These are phyloP conservation scores for Brachyopa scutellaris DNA, from an alignment of 2,888 invertebrate genomes.

Conservation along the genomic window DNA sequence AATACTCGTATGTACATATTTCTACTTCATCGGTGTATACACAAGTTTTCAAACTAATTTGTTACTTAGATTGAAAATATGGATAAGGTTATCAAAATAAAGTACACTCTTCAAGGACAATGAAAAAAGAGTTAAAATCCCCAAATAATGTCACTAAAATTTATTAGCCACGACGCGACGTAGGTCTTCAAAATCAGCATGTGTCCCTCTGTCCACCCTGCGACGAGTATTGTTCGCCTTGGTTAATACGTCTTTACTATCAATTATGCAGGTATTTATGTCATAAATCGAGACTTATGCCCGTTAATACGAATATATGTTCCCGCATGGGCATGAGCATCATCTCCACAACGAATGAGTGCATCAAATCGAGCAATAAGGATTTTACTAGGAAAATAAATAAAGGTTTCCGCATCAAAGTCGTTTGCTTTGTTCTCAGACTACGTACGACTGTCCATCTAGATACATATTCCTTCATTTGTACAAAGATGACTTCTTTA, in stretches of 20 bases:
- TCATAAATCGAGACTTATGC: conserved; percentile 58
- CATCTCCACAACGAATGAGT: conserved; percentile 18
- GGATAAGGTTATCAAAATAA: conserved; percentile 10
- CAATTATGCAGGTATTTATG: conserved; percentile 68
- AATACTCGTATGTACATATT: neutral
- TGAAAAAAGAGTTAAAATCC: conserved; percentile 37
- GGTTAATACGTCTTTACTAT: conserved; percentile 32
- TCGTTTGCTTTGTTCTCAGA: conserved; percentile 38
- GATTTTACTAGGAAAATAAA: conserved; percentile 48
- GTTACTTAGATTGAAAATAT: neutral
- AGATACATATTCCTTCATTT: conserved; percentile 3
- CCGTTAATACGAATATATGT: conserved; percentile 32
- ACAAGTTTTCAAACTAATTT: neutral
- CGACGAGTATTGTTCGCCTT: neutral
- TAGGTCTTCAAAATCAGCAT: conserved; percentile 34
- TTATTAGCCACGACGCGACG: conserved; percentile 2
- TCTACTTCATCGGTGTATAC: neutral
- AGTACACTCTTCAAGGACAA: conserved; percentile 3
- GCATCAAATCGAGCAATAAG: conserved; percentile 31
- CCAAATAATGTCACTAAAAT: conserved; percentile 30
- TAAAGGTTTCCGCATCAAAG: conserved; percentile 39
- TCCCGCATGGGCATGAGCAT: neutral
- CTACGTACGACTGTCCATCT: neutral
- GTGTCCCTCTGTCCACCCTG: neutral
- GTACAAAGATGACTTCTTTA: conserved; percentile 31